Base-by-base conservation (phyloP, 1,140 invertebrate genomes). In the Planococcus citri region DNA sequence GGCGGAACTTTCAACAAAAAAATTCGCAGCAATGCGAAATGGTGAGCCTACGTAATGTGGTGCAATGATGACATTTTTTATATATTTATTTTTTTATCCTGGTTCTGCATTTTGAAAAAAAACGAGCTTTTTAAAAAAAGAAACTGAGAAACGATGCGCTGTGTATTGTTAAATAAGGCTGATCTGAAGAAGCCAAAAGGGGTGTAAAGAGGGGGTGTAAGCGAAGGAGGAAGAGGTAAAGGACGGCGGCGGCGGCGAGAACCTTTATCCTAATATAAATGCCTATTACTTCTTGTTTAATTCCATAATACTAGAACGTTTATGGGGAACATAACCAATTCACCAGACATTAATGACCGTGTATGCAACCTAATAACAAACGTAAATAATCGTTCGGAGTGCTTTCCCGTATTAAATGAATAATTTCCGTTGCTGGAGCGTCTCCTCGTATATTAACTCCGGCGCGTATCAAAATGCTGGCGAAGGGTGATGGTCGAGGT, bases 231-330 rank as follows among this genome's bases (percentile, higher is more conserved):
- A 8, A 37, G 6, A 37, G 33, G 33, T 37, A 37, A 6, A 37
- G 33, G 14, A 51, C 41, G 41, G 17, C 12, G 12, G 6, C 41
- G 29, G n/a, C n/a, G n/a, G n/a, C n/a, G n/a, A n/a, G n/a, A 51
- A 51, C 41, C 41, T 51, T 51, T 51, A 51, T 51, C 41, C 41
- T 51, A 51, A 51, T 51, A 51, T 51, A 51, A 51, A 51, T 51
- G 41, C 41, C 41, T 51, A 51, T 51, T 51, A 51, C 41, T 51
- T 51, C 41, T 51, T 51, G 41, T 51, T 51, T 51, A 51, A 51
- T 51, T 51, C 41, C 41, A 51, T 51, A 51, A 51, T 51, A 51
- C 41, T 51, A 51, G 41, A 51, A 51, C 41, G 41, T 51, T 51
- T 51, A 51, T 51, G n/a, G 41, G 41, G 41, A 51, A 51, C 41